Base-by-base conservation (phyloP, 2,888 invertebrate species). In the Dasypolia templi region DNA sequence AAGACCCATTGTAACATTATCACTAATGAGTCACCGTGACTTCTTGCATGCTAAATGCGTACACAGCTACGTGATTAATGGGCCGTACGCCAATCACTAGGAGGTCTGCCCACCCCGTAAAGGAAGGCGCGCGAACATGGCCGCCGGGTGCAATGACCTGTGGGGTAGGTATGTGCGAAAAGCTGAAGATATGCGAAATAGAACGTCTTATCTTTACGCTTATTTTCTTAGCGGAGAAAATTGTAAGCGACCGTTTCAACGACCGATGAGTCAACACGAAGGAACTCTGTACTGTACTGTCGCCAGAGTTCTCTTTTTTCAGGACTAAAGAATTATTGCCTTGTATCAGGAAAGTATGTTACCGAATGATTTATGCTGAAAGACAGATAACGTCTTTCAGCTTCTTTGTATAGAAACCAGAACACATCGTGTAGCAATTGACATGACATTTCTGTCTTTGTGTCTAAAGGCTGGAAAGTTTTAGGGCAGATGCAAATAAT, bases 21-120 rank as follows among this genome's bases (percentile, higher is more conserved):
- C 89, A 85, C 87, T 88, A 89, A 86, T 91, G 92, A 92, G 79
- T 93, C 91, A 91, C 83, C 79, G 85, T 67, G 87, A 81, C 85
- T 86, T 81, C 87, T 83, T 79, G 89, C 78, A 86, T 86, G 88
- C 84, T 90, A 89, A 91, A 89, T 88, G 88, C 89, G 87, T 85
- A 82, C 79, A 69, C 58, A 65, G 62, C 85, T 89, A 91, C 91
- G 91, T 91, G 91, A 89, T 90, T 87, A 86, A 85, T 82, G 83
- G 76, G 74, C 77, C 75, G 87, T 87, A 75, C 77, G 78, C 80
- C 80, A 85, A 80, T 73, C 82, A 76, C 76, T 77, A 81, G 72
- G 75, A 80, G 63, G 71, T 71, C 83, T 86, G 75, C 69, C 46
- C 44, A 76, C 82, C 77, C 87, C 74, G 78, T 82, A 74, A 77